Evolutionary conservation across 2,888 invertebrate species (phyloP).

Genomic region (Catotricha subobsoleta): DNA sequence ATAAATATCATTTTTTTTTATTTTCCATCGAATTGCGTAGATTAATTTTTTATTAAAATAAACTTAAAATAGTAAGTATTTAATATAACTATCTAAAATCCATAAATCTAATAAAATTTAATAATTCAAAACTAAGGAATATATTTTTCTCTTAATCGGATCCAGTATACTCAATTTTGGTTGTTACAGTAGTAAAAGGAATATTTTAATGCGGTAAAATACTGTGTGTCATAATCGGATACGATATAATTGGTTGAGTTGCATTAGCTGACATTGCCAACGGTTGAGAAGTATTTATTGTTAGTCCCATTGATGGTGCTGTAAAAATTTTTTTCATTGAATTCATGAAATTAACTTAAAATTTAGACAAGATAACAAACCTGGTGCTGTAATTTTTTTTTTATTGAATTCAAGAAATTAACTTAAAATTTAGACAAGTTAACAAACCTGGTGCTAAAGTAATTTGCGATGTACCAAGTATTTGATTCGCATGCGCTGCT

Average conservation of each 20-base stretch:
- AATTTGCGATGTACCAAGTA: slow-evolving; percentile 17
- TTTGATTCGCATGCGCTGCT: slow-evolving; percentile 14
- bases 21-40: no score
- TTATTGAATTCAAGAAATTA: not conserved
- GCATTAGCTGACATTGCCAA: slow-evolving; percentile 38
- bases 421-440: not conserved
- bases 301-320: slow-evolving; percentile 20
- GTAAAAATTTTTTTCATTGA: no score
- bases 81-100: no score
- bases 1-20: no score
- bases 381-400: no score
- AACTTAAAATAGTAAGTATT: no score
- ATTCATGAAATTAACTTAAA: not conserved
- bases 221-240: slow-evolving; percentile 46
- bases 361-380: not conserved
- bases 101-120: no score
- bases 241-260: slow-evolving; percentile 42
- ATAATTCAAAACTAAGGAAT: no score
- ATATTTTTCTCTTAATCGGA: no score
- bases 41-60: no score
- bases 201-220: slow-evolving; percentile 20
- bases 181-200: no score
- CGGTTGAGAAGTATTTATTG: slow-evolving; percentile 32
- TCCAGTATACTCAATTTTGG: no score
- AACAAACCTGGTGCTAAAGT: slow-evolving; percentile 14